phyloP scores from a whole-genome alignment of 2,113 vertebrate species.

The Hylia prasina region DNA sequence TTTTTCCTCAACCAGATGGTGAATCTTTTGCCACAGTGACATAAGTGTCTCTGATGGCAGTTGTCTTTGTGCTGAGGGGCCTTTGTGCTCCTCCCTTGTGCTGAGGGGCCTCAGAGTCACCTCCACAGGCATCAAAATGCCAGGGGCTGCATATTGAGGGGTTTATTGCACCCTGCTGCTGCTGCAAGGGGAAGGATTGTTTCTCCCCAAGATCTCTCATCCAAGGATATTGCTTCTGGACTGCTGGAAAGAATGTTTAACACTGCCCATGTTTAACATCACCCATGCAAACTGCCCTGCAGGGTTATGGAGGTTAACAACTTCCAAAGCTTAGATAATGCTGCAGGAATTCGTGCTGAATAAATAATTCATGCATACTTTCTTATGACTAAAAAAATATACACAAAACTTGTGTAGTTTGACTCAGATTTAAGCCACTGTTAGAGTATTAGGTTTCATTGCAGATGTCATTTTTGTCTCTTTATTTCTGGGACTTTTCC shows the following conservation, averaged over 20 bases:
- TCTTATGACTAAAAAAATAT: neutral
- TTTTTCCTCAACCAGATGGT: neutral
- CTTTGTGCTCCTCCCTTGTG: neutral
- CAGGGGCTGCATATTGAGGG: neutral
- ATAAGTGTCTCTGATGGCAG: neutral
- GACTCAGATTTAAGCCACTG: neutral
- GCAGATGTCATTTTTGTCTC: neutral
- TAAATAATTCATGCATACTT: neutral
- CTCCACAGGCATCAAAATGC: neutral
- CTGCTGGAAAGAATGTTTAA: neutral
- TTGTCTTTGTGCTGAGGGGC: neutral
- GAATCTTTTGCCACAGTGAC: neutral
- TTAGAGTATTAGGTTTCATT: neutral
- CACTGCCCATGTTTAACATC: accelerated
- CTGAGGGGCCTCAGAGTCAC: neutral
- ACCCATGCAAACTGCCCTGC: neutral
- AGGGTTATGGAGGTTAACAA: neutral
- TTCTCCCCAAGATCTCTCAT: neutral
- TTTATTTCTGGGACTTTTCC: neutral
- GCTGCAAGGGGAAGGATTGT: neutral
- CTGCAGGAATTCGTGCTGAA: neutral
- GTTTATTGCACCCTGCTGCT: neutral
- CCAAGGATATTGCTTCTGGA: neutral
- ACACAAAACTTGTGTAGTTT: neutral
- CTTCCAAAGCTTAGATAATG: neutral